Evolutionary conservation across 2,113 vertebrate genomes (phyloP).

Genomic region (Telmatochromis sp.): DNA sequence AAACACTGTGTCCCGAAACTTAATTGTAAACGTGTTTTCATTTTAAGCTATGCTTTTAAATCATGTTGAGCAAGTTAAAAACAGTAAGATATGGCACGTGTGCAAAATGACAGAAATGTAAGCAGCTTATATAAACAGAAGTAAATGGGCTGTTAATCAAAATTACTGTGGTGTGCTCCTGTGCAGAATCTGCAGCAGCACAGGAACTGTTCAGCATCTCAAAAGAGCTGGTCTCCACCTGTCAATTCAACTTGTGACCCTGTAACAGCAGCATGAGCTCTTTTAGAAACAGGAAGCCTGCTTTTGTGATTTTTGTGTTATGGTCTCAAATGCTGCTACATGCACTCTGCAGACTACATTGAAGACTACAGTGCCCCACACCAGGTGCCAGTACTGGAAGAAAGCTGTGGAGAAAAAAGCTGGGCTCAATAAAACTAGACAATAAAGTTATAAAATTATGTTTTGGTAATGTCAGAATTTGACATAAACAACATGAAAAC

Average conservation of each 20-base stretch:
- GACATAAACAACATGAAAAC: neutral
- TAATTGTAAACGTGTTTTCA: neutral
- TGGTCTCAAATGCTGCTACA: neutral
- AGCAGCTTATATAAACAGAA: neutral
- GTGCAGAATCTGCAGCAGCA: neutral
- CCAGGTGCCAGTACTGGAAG: neutral
- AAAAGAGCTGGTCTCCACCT: neutral
- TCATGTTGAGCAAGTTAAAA: neutral
- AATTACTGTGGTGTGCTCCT: neutral
- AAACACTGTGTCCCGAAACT: neutral
- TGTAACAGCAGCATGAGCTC: neutral
- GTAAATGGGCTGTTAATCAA: slow-evolving; percentile 29
- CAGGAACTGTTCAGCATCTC: neutral
- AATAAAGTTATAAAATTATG: neutral
- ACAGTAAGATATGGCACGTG: neutral
- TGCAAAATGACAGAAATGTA: slow-evolving; percentile 28
- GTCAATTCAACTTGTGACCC: neutral
- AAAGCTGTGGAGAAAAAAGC: neutral
- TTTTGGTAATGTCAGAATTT: neutral
- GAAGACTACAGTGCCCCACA: fast-evolving
- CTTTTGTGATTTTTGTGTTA: neutral
- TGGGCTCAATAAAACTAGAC: neutral
- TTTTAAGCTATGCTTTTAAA: neutral
- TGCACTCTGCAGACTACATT: neutral
- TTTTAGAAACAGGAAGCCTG: neutral